phyloP scores from a whole-genome alignment of 2,113 vertebrate species.

The Grus americana region DNA sequence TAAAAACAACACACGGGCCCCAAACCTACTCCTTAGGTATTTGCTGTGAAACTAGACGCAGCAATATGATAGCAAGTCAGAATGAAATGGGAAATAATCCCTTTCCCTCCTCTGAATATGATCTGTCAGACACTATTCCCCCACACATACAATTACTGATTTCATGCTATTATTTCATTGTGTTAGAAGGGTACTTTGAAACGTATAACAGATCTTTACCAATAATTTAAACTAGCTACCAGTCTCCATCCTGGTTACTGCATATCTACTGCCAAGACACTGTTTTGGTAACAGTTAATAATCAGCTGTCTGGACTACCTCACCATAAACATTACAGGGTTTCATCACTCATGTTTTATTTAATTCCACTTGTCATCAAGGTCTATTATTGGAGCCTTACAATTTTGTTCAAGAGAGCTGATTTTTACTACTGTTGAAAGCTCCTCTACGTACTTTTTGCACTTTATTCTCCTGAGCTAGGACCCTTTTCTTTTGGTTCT shows the following conservation, averaged over 20 bases:
- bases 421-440: constrained; percentile 73
- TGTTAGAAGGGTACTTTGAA: constrained; percentile 19
- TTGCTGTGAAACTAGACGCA: constrained; percentile 31
- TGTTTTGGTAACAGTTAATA: constrained; percentile 82
- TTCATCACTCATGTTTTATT: constrained; percentile 82
- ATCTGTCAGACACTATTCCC: neutral
- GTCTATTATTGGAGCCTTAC: constrained; percentile 73
- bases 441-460: constrained; percentile 43
- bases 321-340: constrained; percentile 75
- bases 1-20: neutral
- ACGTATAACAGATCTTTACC: constrained; percentile 33
- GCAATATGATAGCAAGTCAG: neutral
- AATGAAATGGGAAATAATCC: constrained; percentile 23
- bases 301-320: constrained; percentile 77
- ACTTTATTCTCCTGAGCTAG: constrained; percentile 55
- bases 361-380: constrained; percentile 82
- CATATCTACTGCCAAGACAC: constrained; percentile 70
- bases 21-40: neutral
- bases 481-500: constrained; percentile 14
- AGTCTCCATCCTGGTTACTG: constrained; percentile 57
- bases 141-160: neutral
- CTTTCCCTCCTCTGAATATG: neutral
- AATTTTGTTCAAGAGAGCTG: constrained; percentile 71
- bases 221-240: constrained; percentile 61
- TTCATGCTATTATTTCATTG: constrained; percentile 14